Evolutionary conservation across 2,888 invertebrate species (phyloP).

Genomic region (Malthinus seriepunctatus): DNA sequence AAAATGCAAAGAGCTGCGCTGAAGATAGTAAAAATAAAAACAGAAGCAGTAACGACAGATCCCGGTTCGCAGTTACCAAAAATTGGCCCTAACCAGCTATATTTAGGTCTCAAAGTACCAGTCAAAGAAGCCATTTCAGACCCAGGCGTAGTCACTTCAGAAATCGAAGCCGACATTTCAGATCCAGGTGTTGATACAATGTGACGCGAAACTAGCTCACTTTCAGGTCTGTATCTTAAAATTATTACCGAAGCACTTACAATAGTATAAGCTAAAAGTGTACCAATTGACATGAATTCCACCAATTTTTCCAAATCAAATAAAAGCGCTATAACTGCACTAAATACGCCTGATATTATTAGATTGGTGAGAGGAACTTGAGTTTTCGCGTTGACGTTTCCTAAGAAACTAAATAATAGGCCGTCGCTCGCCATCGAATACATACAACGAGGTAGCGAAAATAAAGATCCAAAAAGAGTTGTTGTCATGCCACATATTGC

Average conservation of each 20-base stretch:
- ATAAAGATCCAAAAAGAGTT: constrained; percentile 82
- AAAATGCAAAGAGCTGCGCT: constrained; percentile 72
- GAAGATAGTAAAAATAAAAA: constrained; percentile 68
- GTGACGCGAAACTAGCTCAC: constrained; percentile 34
- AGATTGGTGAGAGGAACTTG: constrained; percentile 80
- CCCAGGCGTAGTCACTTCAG: constrained; percentile 50
- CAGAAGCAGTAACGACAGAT: constrained; percentile 71
- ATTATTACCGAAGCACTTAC: constrained; percentile 90
- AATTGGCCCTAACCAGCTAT: constrained; percentile 73
- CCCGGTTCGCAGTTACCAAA: constrained; percentile 78
- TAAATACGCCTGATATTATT: constrained; percentile 74
- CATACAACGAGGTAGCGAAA: constrained; percentile 79
- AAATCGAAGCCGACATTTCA: constrained; percentile 49
- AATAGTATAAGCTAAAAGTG: constrained; percentile 85
- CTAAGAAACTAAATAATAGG: constrained; percentile 78
- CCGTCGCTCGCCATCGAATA: constrained; percentile 93
- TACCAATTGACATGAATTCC: constrained; percentile 94
- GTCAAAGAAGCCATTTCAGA: constrained; percentile 59
- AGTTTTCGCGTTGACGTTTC: constrained; percentile 75
- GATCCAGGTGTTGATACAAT: constrained; percentile 47
- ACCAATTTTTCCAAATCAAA: constrained; percentile 89
- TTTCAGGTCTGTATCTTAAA: constrained; percentile 65
- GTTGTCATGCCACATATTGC: constrained; percentile 93
- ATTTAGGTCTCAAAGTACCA: constrained; percentile 77
- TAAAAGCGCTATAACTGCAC: constrained; percentile 78